Percentiles rank a stretch among this genome's conserved stretches.
These are phyloP conservation scores for Drosophila fuyamai DNA, from an alignment of 1,140 invertebrate genomes.

Conservation along the genomic window DNA sequence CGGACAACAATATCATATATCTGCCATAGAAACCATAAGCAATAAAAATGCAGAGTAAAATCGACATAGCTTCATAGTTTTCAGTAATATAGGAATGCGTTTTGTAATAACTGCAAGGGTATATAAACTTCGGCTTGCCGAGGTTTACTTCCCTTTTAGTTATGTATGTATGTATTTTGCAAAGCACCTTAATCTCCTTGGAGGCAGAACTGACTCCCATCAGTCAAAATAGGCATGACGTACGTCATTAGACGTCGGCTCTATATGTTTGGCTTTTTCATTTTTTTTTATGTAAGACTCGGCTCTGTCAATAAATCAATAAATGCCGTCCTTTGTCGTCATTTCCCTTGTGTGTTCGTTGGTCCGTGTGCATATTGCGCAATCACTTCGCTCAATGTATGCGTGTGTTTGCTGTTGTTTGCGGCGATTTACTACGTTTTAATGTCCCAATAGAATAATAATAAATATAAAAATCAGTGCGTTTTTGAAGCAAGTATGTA, in stretches of 20 bases:
- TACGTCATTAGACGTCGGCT: not conserved
- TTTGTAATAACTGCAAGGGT: too few relatives aligned
- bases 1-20: too few relatives aligned
- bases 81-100: too few relatives aligned
- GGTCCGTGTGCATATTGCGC: constrained; percentile 72
- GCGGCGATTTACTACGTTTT: constrained; percentile 61
- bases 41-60: too few relatives aligned
- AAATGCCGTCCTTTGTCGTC: constrained; percentile 64
- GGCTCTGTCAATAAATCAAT: constrained; percentile 71
- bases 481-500: constrained; percentile 6
- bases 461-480: constrained; percentile 45
- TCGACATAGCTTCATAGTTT: too few relatives aligned
- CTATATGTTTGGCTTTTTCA: constrained; percentile 1
- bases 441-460: constrained; percentile 61
- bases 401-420: constrained; percentile 51
- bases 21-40: too few relatives aligned
- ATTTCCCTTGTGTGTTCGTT: constrained; percentile 57
- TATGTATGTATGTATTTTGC: too few relatives aligned
- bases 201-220: not conserved
- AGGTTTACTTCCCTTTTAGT: too few relatives aligned
- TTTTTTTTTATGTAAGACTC: constrained; percentile 36
- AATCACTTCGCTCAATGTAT: constrained; percentile 48
- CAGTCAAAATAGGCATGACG: constrained; percentile 1
- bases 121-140: too few relatives aligned
- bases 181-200: not conserved